Base-by-base conservation (phyloP, 1,140 invertebrate species). In the Zeugodacus cucurbitae region DNA sequence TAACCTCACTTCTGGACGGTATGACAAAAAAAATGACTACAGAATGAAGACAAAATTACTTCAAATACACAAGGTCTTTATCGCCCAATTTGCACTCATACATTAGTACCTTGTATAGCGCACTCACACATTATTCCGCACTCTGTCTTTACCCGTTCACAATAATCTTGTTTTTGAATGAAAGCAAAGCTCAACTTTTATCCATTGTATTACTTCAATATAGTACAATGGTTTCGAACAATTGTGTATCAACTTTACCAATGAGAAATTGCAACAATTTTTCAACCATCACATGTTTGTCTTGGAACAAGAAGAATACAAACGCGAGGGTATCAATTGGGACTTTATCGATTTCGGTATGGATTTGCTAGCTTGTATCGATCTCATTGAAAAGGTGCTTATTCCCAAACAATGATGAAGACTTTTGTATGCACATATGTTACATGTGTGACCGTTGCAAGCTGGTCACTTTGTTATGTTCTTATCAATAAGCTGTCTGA, bases 201-300 rank as follows among this genome's bases (percentile, higher is more conserved):
- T 54, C 5, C 44, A 34, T 14, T 32, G 37, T 67, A 87, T 48
- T 85, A 26, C 62, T n/a, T 59, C 85, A 44, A 89, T 88, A 92
- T 95, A 98, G 97, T 98, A 95, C 95, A 99, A 99, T 95, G 98
- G 98, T 94, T 99, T 99, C 95, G 98, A 99, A 94, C 98, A 99
- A 96, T 96, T 99, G 94, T 97, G 98, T 95, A 99, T 99, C 96
- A 99, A 99, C 96, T 99, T 98, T 95, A 99, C 98, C 94, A 99
- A 99, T 94, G 98, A 99, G 94, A 98, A 98, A 95, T 96, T 99
- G 89, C 98, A 99, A 95, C 98, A 99, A 95, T 99, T 99, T 95
- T 99, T 99, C 96, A 98, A 99, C 95, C 98, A 99, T 95, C 97
- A 98, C 96, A 99, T 99, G 98, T 99, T 99, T 94, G 98, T 99